Base-by-base conservation (phyloP, 2,113 vertebrate species). In the Aix galericulata region DNA sequence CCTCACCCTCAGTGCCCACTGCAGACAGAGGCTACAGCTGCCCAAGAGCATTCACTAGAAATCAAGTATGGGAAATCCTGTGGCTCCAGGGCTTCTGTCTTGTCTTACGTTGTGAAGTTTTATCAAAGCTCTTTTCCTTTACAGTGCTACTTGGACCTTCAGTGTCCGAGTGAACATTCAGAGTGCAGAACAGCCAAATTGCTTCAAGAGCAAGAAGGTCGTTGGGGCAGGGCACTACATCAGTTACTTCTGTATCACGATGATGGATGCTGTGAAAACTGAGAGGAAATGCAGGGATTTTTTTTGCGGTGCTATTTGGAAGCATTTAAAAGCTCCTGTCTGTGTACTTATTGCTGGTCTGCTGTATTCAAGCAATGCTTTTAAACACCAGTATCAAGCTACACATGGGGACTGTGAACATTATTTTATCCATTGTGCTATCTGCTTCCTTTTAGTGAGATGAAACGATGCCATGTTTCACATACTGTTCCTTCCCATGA, bases 401-500 rank as follows among this genome's bases (percentile, higher is more conserved):
- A 34, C 21, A 11, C 36, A 14, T 0, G 22, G 38, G 38, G 40
- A 32, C 34, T 71, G 50, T 23, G 59, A 76, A 46, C 44, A 38
- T 63, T 84, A 42, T 80, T 93, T 92, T 82, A 40, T 55, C 52
- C 77, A 9, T 50, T 52, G 72, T 76, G 63, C 32, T 93, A 26
- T 94, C 77, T 79, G 53, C 80, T 87, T 87, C 88, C 88, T 89
- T 85, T 84, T 69, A 87, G 62, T 21, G 77, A 69, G 72, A 73
- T 87, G 89, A 95, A 93, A n/a, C 0, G 8, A 40, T 75, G 92
- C 74, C 83, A 5, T 50, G 81, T 91, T 85, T 94, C 93, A 82
- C 74, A 23, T 64, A 3, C 81, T 52, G 31, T 91, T 94, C n/a
- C 91, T 92, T 73, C 86, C 81, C 88, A 34, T 91, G 92, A 95